Conservation (phyloP, 2,888 invertebrate species). For the Hipparchia sbordonii region DNA sequence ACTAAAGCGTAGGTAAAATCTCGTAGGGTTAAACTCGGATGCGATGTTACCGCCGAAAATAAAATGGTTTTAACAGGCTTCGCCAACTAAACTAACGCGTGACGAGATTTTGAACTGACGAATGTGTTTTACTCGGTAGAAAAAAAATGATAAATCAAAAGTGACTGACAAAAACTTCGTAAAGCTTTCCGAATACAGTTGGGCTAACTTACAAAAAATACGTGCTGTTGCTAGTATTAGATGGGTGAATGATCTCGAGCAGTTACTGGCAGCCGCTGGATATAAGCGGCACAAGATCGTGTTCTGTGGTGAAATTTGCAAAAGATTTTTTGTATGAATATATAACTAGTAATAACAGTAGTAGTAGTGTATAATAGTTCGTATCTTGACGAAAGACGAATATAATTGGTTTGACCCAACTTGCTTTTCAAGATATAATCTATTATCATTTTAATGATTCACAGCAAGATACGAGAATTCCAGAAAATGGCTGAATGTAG, state of each 20-base stretch:
- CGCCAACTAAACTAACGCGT: constrained; percentile 17
- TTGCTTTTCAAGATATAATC: not conserved
- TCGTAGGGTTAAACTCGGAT: not conserved
- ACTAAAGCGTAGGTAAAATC: not conserved
- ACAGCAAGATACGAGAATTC: not conserved
- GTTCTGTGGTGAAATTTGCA: too few species aligned
- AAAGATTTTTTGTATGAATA: too few species aligned
- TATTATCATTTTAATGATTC: not conserved
- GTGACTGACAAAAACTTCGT: not conserved
- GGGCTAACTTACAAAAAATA: too few species aligned
- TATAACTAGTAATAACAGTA: too few species aligned
- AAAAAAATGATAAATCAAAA: not conserved
- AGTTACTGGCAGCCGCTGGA: too few species aligned
- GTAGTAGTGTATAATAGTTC: too few species aligned
- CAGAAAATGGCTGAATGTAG: not conserved
- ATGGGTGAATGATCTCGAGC: too few species aligned
- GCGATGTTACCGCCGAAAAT: not conserved
- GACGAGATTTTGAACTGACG: constrained; percentile 28
- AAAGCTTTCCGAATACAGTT: too few species aligned
- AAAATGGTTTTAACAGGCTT: not conserved
- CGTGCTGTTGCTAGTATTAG: too few species aligned
- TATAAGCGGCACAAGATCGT: too few species aligned
- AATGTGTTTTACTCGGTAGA: not conserved
- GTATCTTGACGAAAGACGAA: too few species aligned
- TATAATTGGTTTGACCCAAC: not conserved